A percentile compares a stretch with the other conserved stretches of the same genome.
Evolutionary conservation across 2,797 vertebrate species (phyloP).

Genomic region (Melopsittacus undulatus): DNA sequence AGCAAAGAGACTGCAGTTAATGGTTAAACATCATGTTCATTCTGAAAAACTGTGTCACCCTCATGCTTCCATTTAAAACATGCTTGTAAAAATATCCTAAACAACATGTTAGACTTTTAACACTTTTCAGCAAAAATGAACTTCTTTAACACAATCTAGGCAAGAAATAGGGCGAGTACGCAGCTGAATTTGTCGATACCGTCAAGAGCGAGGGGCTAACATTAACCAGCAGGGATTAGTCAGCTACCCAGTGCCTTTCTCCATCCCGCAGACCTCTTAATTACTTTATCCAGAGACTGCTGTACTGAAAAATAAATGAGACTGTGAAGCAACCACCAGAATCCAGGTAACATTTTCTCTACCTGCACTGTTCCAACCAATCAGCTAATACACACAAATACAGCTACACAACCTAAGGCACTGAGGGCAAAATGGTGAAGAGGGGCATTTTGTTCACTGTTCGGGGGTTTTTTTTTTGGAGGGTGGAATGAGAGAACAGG

Average conservation of each 20-base stretch:
- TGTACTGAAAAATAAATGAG: neutral
- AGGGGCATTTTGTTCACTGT: neutral
- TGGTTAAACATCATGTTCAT: neutral
- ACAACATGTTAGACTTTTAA: neutral
- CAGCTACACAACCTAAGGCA: neutral
- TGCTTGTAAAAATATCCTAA: neutral
- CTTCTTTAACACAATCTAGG: neutral
- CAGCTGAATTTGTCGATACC: neutral
- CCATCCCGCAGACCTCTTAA: neutral
- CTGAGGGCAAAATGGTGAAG: neutral
- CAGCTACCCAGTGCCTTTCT: neutral
- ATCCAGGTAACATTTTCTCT: neutral
- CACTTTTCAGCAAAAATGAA: neutral
- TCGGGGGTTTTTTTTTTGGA: rapidly evolving
- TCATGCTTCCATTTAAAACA: neutral
- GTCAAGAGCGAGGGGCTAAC: neutral
- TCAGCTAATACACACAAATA: neutral
- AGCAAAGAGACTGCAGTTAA: neutral
- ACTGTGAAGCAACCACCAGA: neutral
- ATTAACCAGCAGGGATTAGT: neutral
- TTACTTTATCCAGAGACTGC: neutral
- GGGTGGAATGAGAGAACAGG: neutral
- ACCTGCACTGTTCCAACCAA: neutral
- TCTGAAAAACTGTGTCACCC: neutral
- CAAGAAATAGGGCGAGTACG: neutral